Evolutionary conservation across 1,140 invertebrate species (phyloP).

Genomic region (Reticulitermes speratus): DNA sequence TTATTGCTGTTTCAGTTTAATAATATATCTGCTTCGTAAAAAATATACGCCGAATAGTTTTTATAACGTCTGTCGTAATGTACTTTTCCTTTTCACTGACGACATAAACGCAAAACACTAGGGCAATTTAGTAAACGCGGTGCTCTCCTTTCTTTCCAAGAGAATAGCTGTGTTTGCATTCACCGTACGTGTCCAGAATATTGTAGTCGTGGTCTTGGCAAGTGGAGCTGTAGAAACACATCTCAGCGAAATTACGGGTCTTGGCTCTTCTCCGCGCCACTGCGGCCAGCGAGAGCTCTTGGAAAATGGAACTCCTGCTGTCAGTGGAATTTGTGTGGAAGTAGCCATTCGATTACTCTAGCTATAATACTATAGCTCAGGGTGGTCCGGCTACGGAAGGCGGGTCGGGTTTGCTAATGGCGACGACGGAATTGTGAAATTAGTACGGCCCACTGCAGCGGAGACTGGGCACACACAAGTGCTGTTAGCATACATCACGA

Average conservation of each 20-base stretch:
- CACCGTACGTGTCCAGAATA: neutral
- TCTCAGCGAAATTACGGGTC: neutral
- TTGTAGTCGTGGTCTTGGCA: neutral
- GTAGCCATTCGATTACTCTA: neutral
- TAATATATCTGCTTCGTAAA: no score
- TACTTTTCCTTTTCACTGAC: neutral
- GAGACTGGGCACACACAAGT: no score
- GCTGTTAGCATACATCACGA: no score
- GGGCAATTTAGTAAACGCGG: neutral
- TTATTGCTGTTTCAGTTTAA: no score
- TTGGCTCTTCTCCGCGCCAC: neutral
- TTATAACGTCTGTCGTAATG: no score
- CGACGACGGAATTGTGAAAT: neutral
- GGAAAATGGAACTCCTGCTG: neutral
- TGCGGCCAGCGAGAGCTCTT: no score
- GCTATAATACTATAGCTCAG: neutral
- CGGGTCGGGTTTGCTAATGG: neutral
- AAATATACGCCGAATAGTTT: no score
- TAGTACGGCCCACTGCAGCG: no score
- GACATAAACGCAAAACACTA: neutral
- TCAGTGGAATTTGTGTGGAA: neutral
- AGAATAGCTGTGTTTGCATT: conserved; percentile 10
- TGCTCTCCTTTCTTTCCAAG: neutral
- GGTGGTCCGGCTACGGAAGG: no score
- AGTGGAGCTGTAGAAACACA: neutral